Percentiles rank a stretch among this genome's conserved stretches.
Evolutionary conservation across 2,113 vertebrate species (phyloP).

Genomic region (Geococcyx californianus): DNA sequence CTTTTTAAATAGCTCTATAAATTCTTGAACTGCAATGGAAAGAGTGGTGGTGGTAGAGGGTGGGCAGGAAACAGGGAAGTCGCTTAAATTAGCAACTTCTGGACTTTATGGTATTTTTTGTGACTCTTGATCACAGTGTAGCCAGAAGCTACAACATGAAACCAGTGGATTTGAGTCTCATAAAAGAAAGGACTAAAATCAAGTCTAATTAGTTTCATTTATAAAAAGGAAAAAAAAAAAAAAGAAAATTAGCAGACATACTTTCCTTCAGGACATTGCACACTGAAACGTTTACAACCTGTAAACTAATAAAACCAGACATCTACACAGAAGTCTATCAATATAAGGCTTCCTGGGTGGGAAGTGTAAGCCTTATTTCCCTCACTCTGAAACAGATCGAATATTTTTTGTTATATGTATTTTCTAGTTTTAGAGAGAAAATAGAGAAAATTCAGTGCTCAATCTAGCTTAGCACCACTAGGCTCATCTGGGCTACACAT

Average conservation of each 20-base stretch:
- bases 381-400: background rate
- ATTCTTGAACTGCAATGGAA: background rate
- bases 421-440: background rate
- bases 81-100: constrained; percentile 5
- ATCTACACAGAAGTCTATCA: background rate
- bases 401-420: background rate
- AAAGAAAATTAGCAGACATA: background rate
- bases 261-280: background rate
- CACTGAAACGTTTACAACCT: background rate
- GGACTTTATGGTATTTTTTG: background rate
- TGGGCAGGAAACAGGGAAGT: background rate
- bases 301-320: background rate
- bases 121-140: background rate
- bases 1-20: background rate
- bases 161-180: background rate
- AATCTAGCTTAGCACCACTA: background rate
- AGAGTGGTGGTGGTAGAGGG: background rate
- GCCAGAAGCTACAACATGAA: background rate
- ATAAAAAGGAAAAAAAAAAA: background rate
- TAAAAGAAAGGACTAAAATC: background rate
- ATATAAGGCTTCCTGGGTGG: background rate
- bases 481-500: background rate
- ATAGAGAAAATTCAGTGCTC: background rate
- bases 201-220: background rate
- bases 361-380: background rate